phyloP scores from a whole-genome alignment of 2,888 invertebrate genomes.

The Apodemia duryi region DNA sequence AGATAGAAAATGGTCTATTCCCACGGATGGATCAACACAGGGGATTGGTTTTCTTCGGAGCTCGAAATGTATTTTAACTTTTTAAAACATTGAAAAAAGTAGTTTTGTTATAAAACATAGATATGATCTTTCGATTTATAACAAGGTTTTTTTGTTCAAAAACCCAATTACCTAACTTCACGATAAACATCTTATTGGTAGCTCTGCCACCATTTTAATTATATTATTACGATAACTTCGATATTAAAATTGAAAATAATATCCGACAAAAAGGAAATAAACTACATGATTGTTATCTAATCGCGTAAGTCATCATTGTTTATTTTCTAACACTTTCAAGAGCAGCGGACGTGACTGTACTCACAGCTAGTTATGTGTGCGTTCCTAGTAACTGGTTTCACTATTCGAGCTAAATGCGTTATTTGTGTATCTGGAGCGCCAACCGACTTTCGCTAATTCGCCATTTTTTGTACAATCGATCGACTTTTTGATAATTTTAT shows the following conservation, averaged over 20 bases:
- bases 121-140: too few species aligned
- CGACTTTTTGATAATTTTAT: constrained; percentile 12
- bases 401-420: constrained; percentile 56
- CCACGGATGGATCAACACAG: too few species aligned
- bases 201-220: background rate
- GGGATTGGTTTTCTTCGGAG: too few species aligned
- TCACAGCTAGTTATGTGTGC: constrained; percentile 4
- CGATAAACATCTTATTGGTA: background rate
- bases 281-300: background rate
- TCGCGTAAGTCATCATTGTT: constrained; percentile 14
- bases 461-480: constrained; percentile 9
- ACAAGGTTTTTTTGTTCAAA: too few species aligned
- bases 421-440: constrained; percentile 53
- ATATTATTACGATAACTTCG: background rate
- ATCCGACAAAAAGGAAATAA: constrained; percentile 14
- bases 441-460: constrained; percentile 51
- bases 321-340: constrained; percentile 15
- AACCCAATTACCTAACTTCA: background rate
- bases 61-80: too few species aligned
- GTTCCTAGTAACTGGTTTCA: constrained; percentile 48
- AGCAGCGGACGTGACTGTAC: constrained; percentile 11
- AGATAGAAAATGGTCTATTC: too few species aligned
- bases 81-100: too few species aligned
- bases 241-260: constrained; percentile 4
- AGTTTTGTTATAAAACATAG: too few species aligned